These are phyloP conservation scores for Passer montanus DNA, from an alignment of 2,113 vertebrate genomes.

Conservation along the genomic window DNA sequence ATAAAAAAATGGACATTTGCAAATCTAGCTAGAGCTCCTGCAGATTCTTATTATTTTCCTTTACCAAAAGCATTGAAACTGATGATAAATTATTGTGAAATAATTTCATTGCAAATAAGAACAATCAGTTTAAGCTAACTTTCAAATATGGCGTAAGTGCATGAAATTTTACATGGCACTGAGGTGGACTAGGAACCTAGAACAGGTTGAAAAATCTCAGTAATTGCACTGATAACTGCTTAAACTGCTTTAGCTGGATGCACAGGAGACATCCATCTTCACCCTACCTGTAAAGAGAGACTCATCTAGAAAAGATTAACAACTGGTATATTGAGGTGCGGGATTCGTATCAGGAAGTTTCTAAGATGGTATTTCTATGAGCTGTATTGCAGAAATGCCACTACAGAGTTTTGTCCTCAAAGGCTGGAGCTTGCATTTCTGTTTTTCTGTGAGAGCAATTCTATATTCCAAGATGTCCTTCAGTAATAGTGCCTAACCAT, in stretches of 20 bases:
- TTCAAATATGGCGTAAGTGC: not conserved
- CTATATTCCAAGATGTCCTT: not conserved
- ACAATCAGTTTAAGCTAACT: not conserved
- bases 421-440: not conserved
- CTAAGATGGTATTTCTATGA: not conserved
- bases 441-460: not conserved
- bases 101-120: not conserved
- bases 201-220: not conserved
- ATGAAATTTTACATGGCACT: not conserved
- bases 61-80: not conserved
- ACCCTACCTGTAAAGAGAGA: not conserved
- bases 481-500: not conserved
- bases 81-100: not conserved
- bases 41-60: not conserved
- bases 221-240: not conserved
- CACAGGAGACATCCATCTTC: not conserved
- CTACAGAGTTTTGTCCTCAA: not conserved
- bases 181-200: not conserved
- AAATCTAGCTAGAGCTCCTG: not conserved
- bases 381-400: not conserved
- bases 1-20: not conserved
- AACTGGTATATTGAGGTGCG: rapidly evolving
- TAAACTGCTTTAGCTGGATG: not conserved
- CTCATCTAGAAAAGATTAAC: not conserved
- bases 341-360: not conserved